Percentiles rank a stretch among this genome's conserved stretches.
phyloP scores from a whole-genome alignment of 1,140 invertebrate species.

The Nautilus pompilius region DNA sequence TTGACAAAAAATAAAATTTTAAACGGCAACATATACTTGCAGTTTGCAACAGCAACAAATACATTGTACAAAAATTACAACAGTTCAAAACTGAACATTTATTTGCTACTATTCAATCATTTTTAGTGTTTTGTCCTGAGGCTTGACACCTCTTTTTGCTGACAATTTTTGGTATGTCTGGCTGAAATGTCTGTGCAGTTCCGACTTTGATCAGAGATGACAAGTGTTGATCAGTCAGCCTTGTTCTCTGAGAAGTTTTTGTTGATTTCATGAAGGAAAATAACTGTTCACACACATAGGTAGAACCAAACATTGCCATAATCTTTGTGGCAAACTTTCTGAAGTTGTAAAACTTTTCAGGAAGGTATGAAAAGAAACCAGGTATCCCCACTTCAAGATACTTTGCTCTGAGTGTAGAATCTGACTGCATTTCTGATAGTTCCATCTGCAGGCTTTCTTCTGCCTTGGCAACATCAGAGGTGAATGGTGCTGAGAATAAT shows the following conservation, averaged over 20 bases:
- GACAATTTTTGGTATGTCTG: slow-evolving; percentile 5
- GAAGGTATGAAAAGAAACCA: slow-evolving; percentile 1
- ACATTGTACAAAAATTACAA: too few relatives aligned
- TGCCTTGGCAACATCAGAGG: slow-evolving; percentile 1
- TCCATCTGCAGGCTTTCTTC: slow-evolving; percentile 1
- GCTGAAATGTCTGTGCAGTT: neutral
- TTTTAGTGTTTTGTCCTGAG: neutral
- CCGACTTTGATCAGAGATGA: neutral
- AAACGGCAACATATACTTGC: too few relatives aligned
- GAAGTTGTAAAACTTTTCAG: slow-evolving; percentile 2
- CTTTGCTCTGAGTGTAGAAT: slow-evolving; percentile 9
- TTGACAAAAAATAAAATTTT: too few relatives aligned
- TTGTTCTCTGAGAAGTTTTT: neutral
- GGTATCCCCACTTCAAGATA: slow-evolving; percentile 7
- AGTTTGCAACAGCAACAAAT: too few relatives aligned
- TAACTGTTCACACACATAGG: neutral
- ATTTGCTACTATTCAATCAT: too few relatives aligned
- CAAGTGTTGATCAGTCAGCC: neutral
- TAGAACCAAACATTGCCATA: slow-evolving; percentile 6
- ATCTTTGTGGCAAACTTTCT: slow-evolving; percentile 9
- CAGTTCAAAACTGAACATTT: too few relatives aligned
- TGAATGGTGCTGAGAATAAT: slow-evolving; percentile 6
- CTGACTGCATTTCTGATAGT: slow-evolving; percentile 9
- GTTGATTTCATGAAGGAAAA: neutral
- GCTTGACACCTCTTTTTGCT: slow-evolving; percentile 1